These are phyloP conservation scores for Melanophora roralis DNA, from an alignment of 2,888 invertebrate species.

Conservation along the genomic window DNA sequence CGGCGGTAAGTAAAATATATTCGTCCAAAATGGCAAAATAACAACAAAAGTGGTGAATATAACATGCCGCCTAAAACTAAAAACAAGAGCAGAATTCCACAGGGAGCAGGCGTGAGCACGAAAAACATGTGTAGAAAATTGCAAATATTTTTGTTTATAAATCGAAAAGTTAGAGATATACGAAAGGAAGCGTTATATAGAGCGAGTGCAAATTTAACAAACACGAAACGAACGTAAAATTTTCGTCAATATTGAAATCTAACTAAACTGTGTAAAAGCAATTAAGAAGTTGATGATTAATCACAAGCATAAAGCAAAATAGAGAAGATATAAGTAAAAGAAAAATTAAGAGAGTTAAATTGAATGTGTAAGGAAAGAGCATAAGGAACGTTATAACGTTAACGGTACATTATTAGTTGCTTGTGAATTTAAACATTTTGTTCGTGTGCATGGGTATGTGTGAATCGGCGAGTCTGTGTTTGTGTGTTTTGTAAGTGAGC, in stretches of 20 bases:
- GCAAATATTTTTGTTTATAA: background rate
- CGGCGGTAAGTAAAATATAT: background rate
- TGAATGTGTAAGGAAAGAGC: background rate
- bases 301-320: too few relatives aligned
- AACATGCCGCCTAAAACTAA: slow-evolving; percentile 37
- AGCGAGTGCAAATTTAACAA: slow-evolving; percentile 18
- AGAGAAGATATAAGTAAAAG: background rate
- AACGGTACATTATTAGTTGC: background rate
- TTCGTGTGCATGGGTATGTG: background rate
- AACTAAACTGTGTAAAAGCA: slow-evolving; percentile 21
- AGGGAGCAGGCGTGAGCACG: slow-evolving; percentile 32
- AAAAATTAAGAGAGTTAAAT: background rate
- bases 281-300: background rate
- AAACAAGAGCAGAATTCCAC: background rate
- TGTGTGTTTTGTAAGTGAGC: slow-evolving; percentile 29
- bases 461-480: background rate
- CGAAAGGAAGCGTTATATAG: slow-evolving; percentile 44
- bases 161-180: slow-evolving; percentile 8
- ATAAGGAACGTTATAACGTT: slow-evolving; percentile 33
- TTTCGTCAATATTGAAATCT: slow-evolving; percentile 44
- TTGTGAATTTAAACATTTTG: background rate
- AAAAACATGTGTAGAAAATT: background rate
- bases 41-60: slow-evolving; percentile 37
- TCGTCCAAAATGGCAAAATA: background rate
- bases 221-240: slow-evolving; percentile 28